phyloP scores from a whole-genome alignment of 2,888 invertebrate species.

The Seira sanloemensis region DNA sequence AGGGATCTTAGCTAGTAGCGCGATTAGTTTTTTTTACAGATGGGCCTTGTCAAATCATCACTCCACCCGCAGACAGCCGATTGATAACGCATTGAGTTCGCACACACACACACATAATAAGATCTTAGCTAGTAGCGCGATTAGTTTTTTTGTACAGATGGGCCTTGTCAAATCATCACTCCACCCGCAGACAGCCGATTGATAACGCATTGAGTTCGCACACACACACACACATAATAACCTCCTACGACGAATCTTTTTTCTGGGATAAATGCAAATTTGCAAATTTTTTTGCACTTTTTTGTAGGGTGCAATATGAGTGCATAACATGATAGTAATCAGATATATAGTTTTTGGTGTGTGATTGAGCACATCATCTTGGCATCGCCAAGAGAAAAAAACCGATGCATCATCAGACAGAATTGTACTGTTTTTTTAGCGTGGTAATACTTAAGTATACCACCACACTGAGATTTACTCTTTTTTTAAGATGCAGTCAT shows the following conservation, averaged over 20 bases:
- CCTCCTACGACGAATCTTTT: too few species aligned
- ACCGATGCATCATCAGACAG: background rate
- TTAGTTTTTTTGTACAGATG: background rate
- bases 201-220: background rate
- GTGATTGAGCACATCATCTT: background rate
- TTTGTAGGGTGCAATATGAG: background rate
- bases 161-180: background rate
- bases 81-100: background rate
- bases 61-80: background rate
- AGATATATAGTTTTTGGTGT: background rate
- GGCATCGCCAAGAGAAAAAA: background rate
- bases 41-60: background rate
- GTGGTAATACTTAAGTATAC: background rate
- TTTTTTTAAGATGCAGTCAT: background rate
- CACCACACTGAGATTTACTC: background rate
- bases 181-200: background rate
- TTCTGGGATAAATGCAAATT: too few species aligned
- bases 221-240: too few species aligned
- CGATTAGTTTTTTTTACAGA: background rate
- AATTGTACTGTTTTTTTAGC: background rate
- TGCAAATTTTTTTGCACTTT: background rate
- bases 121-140: background rate
- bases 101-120: too few species aligned
- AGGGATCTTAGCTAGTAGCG: background rate
- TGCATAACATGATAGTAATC: too few species aligned